Base-by-base conservation (phyloP, 2,113 vertebrate genomes). In the Cyphomyrus discorhynchus region DNA sequence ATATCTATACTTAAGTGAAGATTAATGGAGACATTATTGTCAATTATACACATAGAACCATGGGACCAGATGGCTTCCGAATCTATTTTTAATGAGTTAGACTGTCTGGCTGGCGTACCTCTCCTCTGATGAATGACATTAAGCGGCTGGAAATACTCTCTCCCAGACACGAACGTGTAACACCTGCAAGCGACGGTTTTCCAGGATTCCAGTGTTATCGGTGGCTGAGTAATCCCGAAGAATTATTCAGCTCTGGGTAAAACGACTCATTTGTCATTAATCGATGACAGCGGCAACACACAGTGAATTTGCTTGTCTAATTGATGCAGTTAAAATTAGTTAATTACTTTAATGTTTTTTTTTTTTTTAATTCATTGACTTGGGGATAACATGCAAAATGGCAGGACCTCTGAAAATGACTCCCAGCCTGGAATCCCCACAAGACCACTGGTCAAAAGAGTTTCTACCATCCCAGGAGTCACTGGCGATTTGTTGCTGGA, bases 1-100 rank as follows among this genome's bases (percentile, higher is more conserved):
- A 89, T 89, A 89, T 52, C 80, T 89, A 39, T 85, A 52, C 89
- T 89, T 89, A 89, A 89, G 89, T 89, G 89, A 85, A 89, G 89
- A 89, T 89, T 89, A 89, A 89, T 89, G 80, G 77, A 49, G 80
- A 89, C 89, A 89, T 85, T 89, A 89, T 85, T 84, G 50, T 89
- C 89, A 89, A 89, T 89, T 89, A 89, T n/a, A 89, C 21, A 85
- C 52, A 47, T 85, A 46, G 77, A 50, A 62, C 39, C 46, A 31
- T 45, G n/a, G 49, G 89, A 85, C 77, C 89, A 89, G 89, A 89
- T 89, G 89, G 89, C n/a, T 89, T 82, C 15, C 35, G 53, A 82
- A 89, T 89, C 39, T 82, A 35, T 74, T 56, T 89, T 89, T 89
- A 89, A 89, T 89, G 77, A 84, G 66, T 89, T 42, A 84, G 39